A percentile compares a stretch with the other conserved stretches of the same genome.
Evolutionary conservation across 2,797 vertebrate species (phyloP).

Genomic region (Choloepus didactylus): DNA sequence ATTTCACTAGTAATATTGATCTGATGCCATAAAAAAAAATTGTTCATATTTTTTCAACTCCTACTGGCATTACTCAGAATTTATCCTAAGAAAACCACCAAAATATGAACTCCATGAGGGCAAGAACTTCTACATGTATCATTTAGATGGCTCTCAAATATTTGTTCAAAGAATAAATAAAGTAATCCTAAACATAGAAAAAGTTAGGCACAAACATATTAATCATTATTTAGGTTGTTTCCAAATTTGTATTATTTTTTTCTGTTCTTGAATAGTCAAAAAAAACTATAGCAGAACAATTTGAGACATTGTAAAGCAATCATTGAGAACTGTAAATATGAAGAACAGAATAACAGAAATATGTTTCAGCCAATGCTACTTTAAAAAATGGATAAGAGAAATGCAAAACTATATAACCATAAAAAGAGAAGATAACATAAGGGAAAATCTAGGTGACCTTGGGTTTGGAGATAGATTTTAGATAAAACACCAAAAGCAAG

Average conservation of each 20-base stretch:
- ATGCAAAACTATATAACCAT: constrained; percentile 19
- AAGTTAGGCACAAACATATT: not conserved
- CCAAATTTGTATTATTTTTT: not conserved
- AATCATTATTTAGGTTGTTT: not conserved
- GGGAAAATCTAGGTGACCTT: constrained; percentile 19
- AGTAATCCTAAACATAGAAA: constrained; percentile 48
- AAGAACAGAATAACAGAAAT: constrained; percentile 43
- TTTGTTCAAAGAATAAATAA: constrained; percentile 33
- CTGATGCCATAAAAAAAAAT: constrained; percentile 33
- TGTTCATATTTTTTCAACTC: constrained; percentile 32
- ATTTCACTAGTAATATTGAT: constrained; percentile 40
- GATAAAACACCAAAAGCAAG: constrained; percentile 10
- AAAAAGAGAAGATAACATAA: not conserved
- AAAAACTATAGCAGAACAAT: not conserved
- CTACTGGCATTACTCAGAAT: constrained; percentile 7
- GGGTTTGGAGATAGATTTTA: not conserved
- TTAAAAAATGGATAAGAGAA: constrained; percentile 31
- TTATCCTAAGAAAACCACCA: constrained; percentile 9
- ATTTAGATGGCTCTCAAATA: not conserved
- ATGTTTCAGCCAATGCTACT: not conserved
- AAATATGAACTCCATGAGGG: not conserved
- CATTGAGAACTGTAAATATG: constrained; percentile 20
- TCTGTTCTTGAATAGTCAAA: constrained; percentile 19
- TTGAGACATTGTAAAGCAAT: not conserved
- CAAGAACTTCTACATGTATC: not conserved